Evolutionary conservation across 2,888 invertebrate species (phyloP), one percentile per base, ranked within the genome.

Genomic region (Diplazon laetatorius): DNA sequence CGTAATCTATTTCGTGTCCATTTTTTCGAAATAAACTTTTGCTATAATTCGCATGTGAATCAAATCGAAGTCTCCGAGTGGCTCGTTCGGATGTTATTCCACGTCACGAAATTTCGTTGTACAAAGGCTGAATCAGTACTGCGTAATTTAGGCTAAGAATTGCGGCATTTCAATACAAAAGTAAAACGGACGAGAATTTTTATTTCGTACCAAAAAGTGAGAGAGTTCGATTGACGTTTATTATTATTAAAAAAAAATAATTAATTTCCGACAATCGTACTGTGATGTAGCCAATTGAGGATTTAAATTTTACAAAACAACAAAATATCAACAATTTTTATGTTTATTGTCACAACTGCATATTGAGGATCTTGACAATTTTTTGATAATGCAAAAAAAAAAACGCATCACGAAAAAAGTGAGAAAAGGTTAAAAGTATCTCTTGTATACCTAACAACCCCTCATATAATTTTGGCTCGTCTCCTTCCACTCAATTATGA

Each of bases 61-160:
- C 10, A 78, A 73, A 73, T 68, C 55, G 25, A 22, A 48, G n/a
- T n/a, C n/a, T n/a, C n/a, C n/a, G n/a, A n/a, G n/a, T n/a, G n/a
- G n/a, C n/a, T 6, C 48, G 39, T 20, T 46, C 30, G 14, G 46
- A 22, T 52, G 6, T 6, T 37, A 70, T n/a, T 55, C 44, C 42
- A 66, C 60, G 63, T 71, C 63, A 55, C 42, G 71, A 60, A 39
- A 65, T 70, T 75, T 75, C 50, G 57, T 69, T 66, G 37, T 48
- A 66, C 59, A 82, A 81, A 81, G 77, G 76, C 81, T 81, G 72
- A 82, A 79, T 79, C 74, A 52, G 66, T 72, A 65, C 42, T 72
- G 71, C 66, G 78, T 70, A 60, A 75, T 68, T n/a, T 62, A 68
- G 63, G 37, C n/a, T 68, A 57, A 18, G 50, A 44, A 59, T n/a